Percentiles rank a stretch among this genome's conserved stretches.
phyloP scores from a whole-genome alignment of 2,888 invertebrate species.

The Trypoxylon attenuatum region DNA sequence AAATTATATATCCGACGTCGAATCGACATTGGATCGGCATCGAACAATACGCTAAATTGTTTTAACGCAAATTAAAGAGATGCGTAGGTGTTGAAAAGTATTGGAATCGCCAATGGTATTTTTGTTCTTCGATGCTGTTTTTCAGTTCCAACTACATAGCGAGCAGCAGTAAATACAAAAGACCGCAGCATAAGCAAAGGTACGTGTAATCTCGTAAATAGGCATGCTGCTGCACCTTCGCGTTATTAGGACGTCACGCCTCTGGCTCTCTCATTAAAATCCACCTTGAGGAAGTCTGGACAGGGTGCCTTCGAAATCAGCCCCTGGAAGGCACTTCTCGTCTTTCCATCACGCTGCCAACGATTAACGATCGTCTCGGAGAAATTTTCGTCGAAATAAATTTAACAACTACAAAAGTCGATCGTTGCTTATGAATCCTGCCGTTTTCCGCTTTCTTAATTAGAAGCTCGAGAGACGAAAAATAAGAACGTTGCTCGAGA shows the following conservation, averaged over 20 bases:
- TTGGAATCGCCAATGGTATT: too few species aligned
- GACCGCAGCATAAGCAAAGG: background rate
- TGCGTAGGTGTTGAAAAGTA: too few species aligned
- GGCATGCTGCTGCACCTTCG: background rate
- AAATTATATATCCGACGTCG: too few species aligned
- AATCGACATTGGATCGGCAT: too few species aligned
- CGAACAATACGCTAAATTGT: too few species aligned
- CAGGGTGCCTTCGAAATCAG: slow-evolving; percentile 21
- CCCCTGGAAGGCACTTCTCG: background rate
- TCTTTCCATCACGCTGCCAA: slow-evolving; percentile 20
- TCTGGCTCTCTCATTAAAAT: slow-evolving; percentile 65
- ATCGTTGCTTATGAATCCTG: background rate
- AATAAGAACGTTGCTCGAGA: background rate
- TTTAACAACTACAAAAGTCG: background rate
- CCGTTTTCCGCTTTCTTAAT: background rate
- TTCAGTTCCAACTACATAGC: background rate
- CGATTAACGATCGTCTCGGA: slow-evolving; percentile 23
- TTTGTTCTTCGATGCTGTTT: too few species aligned
- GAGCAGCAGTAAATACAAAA: background rate
- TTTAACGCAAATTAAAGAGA: too few species aligned
- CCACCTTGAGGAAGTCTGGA: slow-evolving; percentile 30
- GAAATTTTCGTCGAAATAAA: background rate
- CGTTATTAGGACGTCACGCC: slow-evolving; percentile 62
- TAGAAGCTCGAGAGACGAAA: background rate
- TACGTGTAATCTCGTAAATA: background rate